Percentiles rank a stretch among this genome's conserved stretches.
Evolutionary conservation across 2,797 vertebrate genomes (phyloP).

Genomic region (Harpagifer antarcticus): DNA sequence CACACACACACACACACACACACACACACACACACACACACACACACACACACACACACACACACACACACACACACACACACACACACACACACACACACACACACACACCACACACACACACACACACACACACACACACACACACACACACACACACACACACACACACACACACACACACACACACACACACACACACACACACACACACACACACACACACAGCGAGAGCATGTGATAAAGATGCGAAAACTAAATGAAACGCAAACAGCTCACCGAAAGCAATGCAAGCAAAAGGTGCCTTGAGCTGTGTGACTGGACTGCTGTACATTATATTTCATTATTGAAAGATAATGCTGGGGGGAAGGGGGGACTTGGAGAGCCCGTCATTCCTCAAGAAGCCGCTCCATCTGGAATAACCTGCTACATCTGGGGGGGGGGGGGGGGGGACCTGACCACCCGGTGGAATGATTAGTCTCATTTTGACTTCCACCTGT

Average conservation of each 20-base stretch:
- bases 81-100: constrained; percentile 1
- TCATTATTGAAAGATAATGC: constrained; percentile 39
- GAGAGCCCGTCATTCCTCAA: constrained; percentile 7
- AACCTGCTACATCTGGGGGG: not conserved
- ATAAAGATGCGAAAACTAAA: constrained; percentile 56
- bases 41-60: not conserved
- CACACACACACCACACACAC: too few species aligned
- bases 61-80: constrained; percentile 22
- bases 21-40: not conserved
- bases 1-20: not conserved
- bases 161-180: not conserved
- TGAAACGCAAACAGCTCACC: constrained; percentile 51
- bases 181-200: not conserved
- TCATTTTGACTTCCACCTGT: constrained; percentile 46
- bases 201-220: constrained; percentile 3
- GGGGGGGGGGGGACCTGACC: not conserved
- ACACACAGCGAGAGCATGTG: constrained; percentile 13
- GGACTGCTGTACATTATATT: constrained; percentile 29
- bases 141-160: constrained; percentile 16
- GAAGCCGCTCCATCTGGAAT: constrained; percentile 16
- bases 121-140: too few species aligned
- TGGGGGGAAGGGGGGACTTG: not conserved
- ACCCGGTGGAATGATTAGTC: constrained; percentile 28
- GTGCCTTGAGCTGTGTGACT: constrained; percentile 32
- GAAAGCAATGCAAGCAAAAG: constrained; percentile 26